Base-by-base conservation (phyloP, 2,888 invertebrate species). In the Fragum fragum region DNA sequence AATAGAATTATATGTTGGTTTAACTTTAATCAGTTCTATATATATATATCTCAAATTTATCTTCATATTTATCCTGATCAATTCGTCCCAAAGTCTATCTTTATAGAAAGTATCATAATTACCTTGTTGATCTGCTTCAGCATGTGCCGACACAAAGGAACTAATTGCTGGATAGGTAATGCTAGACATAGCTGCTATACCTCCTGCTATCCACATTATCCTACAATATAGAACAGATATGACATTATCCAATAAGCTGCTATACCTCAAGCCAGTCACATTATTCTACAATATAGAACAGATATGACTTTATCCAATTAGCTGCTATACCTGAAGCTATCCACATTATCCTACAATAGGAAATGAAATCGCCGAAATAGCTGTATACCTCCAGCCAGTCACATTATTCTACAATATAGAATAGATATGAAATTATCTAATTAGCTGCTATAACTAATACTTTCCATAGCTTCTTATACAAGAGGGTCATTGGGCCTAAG, bases 381-480 rank as follows among this genome's bases (percentile, higher is more conserved):
- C 98, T 52, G 99, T 88, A 99, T 95, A 88, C 98, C 96, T 74
- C 99, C 99, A 14, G 99, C 99, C 53, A 98, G 97, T 99, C 99
- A 99, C 98, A 99, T 99, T 97, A 99, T 98, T 97, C 97, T 97
- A 91, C 7, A 90, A 86, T 14, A 36, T 36, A 36, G 9, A 36
- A 36, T 36, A 36, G n/a, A n/a, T n/a, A n/a, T n/a, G n/a, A n/a
- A n/a, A n/a, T n/a, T n/a, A n/a, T n/a, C n/a, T n/a, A n/a, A n/a
- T n/a, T n/a, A 18, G 99, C 98, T 52, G 99, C 99, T 88, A 99
- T 95, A 88, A 98, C 96, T 74, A 99, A 99, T 14, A 99, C 99
- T 53, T 98, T 97, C 99, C 99, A 99, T 98, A 99, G 99, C 97
- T n/a, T n/a, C n/a, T n/a, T n/a, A n/a, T n/a, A n/a, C n/a, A n/a